Evolutionary conservation across 2,888 invertebrate species (phyloP).

Genomic region (Tinea semifulvella): DNA sequence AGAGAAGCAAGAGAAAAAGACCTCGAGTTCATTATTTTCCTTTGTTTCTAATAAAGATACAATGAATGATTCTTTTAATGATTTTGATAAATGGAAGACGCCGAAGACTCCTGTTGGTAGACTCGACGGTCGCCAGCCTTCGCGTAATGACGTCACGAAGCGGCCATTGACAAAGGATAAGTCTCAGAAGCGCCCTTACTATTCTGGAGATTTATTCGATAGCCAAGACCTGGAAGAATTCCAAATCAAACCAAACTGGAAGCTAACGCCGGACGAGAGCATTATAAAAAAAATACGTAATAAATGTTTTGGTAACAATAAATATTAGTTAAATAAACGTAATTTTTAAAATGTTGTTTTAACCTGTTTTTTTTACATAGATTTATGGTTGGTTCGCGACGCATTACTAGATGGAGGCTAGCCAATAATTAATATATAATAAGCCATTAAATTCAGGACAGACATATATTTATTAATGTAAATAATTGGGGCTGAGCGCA

Average conservation of each 20-base stretch:
- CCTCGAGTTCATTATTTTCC: slow-evolving; percentile 44
- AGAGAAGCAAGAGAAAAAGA: slow-evolving; percentile 31
- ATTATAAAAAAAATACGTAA: slow-evolving; percentile 42
- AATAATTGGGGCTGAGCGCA: too few relatives aligned
- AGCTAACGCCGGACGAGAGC: slow-evolving; percentile 42
- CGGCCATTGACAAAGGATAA: too few relatives aligned
- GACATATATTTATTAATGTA: too few relatives aligned
- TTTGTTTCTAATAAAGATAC: neutral
- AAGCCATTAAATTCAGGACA: too few relatives aligned
- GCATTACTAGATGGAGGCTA: too few relatives aligned
- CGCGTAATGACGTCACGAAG: neutral
- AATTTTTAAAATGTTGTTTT: too few relatives aligned
- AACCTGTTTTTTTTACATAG: neutral
- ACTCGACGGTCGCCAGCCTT: neutral
- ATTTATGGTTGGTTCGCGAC: neutral
- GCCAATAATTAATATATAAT: too few relatives aligned
- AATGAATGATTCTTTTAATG: neutral
- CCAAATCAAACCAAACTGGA: slow-evolving; percentile 37
- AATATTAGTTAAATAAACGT: too few relatives aligned
- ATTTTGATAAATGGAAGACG: slow-evolving; percentile 32
- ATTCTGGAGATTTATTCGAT: slow-evolving; percentile 51
- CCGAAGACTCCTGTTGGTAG: slow-evolving; percentile 20
- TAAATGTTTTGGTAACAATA: slow-evolving; percentile 40
- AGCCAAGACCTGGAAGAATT: slow-evolving; percentile 40
- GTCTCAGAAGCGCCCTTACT: slow-evolving; percentile 23